Percentiles rank a stretch among this genome's conserved stretches.
Conservation (phyloP, 2,888 invertebrate species). For the Trissolcus brochymenae region DNA sequence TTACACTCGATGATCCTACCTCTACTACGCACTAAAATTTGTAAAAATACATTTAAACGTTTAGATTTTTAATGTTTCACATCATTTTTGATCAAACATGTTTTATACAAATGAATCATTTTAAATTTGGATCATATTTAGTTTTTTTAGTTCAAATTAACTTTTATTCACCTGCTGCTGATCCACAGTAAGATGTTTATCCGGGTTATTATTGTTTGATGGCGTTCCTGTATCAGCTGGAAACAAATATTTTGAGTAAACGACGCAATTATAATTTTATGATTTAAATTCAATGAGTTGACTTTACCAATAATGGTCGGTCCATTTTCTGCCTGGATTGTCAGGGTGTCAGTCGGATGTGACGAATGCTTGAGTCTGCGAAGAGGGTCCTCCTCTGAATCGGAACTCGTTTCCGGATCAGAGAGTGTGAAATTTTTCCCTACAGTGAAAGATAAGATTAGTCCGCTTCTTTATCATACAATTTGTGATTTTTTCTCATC, state of each 20-base stretch:
- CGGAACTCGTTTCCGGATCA: conserved; percentile 83
- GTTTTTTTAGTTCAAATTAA: neutral
- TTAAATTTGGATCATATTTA: neutral
- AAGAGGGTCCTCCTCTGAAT: conserved; percentile 85
- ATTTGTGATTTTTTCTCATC: neutral
- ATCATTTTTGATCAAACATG: neutral
- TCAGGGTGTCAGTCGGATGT: conserved; percentile 71
- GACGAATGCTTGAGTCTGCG: conserved; percentile 77
- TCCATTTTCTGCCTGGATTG: conserved; percentile 77
- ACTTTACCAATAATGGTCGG: conserved; percentile 67
- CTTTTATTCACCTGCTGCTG: conserved; percentile 57
- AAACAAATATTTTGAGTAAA: too few species aligned
- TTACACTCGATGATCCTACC: conserved; percentile 68
- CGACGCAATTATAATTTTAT: neutral
- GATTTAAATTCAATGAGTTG: neutral
- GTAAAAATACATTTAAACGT: neutral
- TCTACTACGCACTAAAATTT: conserved; percentile 71
- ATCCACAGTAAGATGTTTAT: conserved; percentile 64
- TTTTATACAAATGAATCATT: neutral
- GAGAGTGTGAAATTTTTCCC: conserved; percentile 81
- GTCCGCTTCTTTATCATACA: neutral
- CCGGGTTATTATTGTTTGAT: conserved; percentile 66
- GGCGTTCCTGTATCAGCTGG: conserved; percentile 66
- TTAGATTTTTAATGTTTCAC: neutral
- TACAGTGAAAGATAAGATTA: conserved; percentile 62